These are phyloP conservation scores for Meliscaeva auricollis DNA, from an alignment of 2,888 invertebrate species.

Conservation along the genomic window DNA sequence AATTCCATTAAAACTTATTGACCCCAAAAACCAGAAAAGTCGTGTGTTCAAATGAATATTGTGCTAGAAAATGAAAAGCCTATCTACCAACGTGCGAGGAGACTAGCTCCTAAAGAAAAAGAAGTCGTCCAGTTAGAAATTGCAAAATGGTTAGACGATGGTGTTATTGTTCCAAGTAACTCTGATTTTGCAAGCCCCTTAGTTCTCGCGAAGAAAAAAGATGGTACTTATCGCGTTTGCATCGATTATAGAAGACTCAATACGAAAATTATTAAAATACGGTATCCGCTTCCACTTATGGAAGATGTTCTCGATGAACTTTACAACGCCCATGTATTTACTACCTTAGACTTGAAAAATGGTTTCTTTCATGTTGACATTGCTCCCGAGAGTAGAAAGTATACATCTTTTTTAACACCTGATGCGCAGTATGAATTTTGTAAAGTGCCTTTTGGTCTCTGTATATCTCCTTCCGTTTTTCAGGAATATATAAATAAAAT, in stretches of 20 bases:
- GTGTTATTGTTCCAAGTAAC: constrained; percentile 28
- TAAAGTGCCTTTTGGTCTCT: constrained; percentile 76
- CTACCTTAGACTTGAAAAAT: constrained; percentile 57
- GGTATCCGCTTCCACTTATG: constrained; percentile 76
- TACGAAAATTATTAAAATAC: constrained; percentile 68
- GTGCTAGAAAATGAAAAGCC: constrained; percentile 23
- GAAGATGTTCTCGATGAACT: constrained; percentile 78
- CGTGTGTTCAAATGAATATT: constrained; percentile 25
- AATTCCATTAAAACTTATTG: constrained; percentile 7
- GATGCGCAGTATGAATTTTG: constrained; percentile 77
- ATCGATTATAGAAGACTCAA: constrained; percentile 72
- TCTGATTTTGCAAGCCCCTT: constrained; percentile 77
- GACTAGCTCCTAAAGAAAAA: constrained; percentile 25
- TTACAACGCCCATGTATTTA: constrained; percentile 77
- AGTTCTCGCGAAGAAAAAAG: constrained; percentile 69
- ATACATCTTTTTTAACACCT: constrained; percentile 78
- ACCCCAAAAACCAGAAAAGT: constrained; percentile 15
- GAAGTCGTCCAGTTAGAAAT: constrained; percentile 5
- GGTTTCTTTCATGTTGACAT: constrained; percentile 79
- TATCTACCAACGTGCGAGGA: constrained; percentile 12
- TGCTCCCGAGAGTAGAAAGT: constrained; percentile 70
- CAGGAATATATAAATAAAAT: constrained; percentile 62
- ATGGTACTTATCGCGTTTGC: constrained; percentile 73
- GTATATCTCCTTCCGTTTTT: constrained; percentile 77
- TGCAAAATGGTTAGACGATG: constrained; percentile 7